Evolutionary conservation across 2,888 invertebrate genomes (phyloP).

Genomic region (Mystacides longicornis): DNA sequence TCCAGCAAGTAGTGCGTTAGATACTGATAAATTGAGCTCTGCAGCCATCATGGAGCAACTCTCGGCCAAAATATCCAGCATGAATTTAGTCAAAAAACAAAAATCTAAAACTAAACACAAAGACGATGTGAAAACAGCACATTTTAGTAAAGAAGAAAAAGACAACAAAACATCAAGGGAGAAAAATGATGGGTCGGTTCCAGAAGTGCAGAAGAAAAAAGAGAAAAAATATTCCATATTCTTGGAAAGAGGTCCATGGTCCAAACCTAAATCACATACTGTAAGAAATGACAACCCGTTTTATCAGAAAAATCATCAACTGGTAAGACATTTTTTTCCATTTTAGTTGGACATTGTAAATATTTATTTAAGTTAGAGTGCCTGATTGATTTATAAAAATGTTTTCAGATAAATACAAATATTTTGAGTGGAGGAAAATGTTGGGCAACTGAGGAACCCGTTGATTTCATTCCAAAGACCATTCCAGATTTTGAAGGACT

Average conservation of each 20-base stretch:
- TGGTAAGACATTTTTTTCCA: constrained; percentile 6
- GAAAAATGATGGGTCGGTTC: neutral
- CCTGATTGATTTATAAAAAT: neutral
- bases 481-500: constrained; percentile 3
- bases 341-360: neutral
- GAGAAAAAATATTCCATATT: constrained; percentile 7
- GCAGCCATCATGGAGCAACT: constrained; percentile 4
- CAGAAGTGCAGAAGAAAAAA: constrained; percentile 8
- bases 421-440: constrained; percentile 18
- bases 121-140: neutral
- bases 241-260: constrained; percentile 18
- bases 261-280: constrained; percentile 3
- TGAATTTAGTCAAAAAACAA: constrained; percentile 3
- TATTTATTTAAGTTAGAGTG: neutral
- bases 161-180: neutral
- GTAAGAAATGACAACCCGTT: constrained; percentile 9
- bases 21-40: neutral
- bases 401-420: constrained; percentile 18
- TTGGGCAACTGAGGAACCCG: constrained; percentile 7
- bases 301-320: constrained; percentile 10
- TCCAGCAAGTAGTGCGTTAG: neutral
- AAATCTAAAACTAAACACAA: neutral
- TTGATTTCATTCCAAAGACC: constrained; percentile 14
- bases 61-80: constrained; percentile 6
- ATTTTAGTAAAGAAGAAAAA: neutral